phyloP scores from a whole-genome alignment of 2,113 vertebrate genomes.

The Oophaga pumilio region DNA sequence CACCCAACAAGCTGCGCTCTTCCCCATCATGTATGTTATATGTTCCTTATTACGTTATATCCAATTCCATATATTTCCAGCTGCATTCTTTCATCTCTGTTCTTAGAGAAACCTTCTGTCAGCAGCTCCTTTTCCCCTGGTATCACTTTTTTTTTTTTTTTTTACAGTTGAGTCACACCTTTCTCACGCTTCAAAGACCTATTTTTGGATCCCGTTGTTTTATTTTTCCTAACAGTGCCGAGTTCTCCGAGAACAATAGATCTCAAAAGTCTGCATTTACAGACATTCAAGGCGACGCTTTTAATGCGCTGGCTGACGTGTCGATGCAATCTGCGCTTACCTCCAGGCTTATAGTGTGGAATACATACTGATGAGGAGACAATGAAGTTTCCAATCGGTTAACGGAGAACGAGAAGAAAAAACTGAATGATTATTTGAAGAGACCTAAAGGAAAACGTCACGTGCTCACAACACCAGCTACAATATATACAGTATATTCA shows the following conservation, averaged over 20 bases:
- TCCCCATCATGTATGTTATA: neutral
- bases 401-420: neutral
- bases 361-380: neutral
- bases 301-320: neutral
- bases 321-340: neutral
- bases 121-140: conserved; percentile 1
- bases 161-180: neutral
- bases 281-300: conserved; percentile 8
- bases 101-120: neutral
- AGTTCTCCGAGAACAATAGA: conserved; percentile 20
- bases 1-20: neutral
- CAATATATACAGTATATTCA: no score
- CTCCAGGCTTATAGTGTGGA: neutral
- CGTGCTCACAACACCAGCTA: neutral
- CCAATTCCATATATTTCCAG: neutral
- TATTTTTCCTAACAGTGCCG: conserved; percentile 17
- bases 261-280: neutral
- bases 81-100: neutral
- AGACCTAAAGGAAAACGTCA: neutral
- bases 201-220: conserved; percentile 4
- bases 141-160: conserved; percentile 25
- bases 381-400: neutral
- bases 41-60: neutral
- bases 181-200: conserved; percentile 8
- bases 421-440: neutral